phyloP scores from a whole-genome alignment of 2,888 invertebrate species.

The Macrosiphum euphorbiae region DNA sequence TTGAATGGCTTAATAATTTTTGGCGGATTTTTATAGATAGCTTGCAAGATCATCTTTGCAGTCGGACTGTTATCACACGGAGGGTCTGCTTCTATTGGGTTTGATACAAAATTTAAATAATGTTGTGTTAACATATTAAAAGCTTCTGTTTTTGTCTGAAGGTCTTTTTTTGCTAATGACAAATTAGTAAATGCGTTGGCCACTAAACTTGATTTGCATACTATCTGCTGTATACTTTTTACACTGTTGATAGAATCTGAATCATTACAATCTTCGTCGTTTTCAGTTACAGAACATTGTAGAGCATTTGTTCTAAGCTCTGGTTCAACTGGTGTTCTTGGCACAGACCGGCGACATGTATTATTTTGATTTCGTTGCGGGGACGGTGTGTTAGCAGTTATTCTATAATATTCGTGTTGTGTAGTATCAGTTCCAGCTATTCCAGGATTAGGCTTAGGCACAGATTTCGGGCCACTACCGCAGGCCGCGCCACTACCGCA shows the following conservation, averaged over 20 bases:
- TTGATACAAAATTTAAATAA: background rate
- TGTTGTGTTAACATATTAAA: background rate
- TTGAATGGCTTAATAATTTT: background rate
- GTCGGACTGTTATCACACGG: background rate
- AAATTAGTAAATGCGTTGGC: background rate
- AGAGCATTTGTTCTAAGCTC: constrained; percentile 4
- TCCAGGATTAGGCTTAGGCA: background rate
- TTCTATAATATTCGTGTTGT: background rate
- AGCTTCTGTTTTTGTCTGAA: background rate
- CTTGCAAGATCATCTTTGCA: background rate
- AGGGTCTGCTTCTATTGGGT: background rate
- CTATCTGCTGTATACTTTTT: background rate
- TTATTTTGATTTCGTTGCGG: background rate
- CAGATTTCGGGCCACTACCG: too few relatives aligned
- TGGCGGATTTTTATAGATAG: background rate
- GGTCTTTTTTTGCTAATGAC: background rate
- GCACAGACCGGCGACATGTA: background rate
- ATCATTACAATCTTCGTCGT: background rate
- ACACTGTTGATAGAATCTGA: background rate
- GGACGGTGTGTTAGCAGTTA: background rate
- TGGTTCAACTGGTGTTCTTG: constrained; percentile 18
- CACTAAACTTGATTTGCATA: background rate
- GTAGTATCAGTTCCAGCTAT: background rate
- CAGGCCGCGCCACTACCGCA: too few relatives aligned
- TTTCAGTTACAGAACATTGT: background rate